Base-by-base conservation (phyloP, 1,140 invertebrate species). In the Aporrectodea caliginosa region DNA sequence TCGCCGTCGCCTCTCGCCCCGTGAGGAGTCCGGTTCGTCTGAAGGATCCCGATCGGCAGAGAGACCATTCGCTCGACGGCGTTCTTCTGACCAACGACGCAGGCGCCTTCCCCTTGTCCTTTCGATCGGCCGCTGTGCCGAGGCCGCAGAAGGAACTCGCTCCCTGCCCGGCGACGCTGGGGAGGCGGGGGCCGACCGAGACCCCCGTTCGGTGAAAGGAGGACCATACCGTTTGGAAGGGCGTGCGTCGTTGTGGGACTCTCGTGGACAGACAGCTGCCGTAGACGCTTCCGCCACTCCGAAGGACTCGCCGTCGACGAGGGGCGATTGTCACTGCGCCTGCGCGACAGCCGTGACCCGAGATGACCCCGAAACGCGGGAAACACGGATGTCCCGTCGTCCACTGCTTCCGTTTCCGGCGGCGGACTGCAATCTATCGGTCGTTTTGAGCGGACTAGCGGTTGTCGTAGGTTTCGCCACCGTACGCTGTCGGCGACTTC, bases 171-270 rank as follows among this genome's bases (percentile, higher is more conserved):
- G n/a, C 35, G 78, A 35, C 71, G 35, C 1, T 29, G 27, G 35
- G 31, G 1, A 74, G 33, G n/a, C 16, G n/a, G 6, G n/a, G 30
- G 16, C 73, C 72, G 6, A 33, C n/a, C 14, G 75, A 71, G 33
- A 22, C 71, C 78, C 27, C 78, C 78, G 43, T 79, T 68, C 14
- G 78, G 71, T 30, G 73, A 27, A 1, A 35, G 71, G 22, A 74
- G 43, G 27, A 79, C 71, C 31, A 79, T 29, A 14, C 78, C 78
- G 78, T 79, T 79, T 2, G 78, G 78, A 27, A 73, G 22, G 6
- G 43, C 22, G 6, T 22, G 6, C 6, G 6, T 6, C 43, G 22
- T 58, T 22, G 43, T 12, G 22, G 22, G 6, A 22, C 43, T 58
- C 22, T 58, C 43, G 22, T 22, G 6, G 6, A 12, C 43, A 6